phyloP scores from a whole-genome alignment of 1,140 invertebrate species.

The Mactra quadrangularis region DNA sequence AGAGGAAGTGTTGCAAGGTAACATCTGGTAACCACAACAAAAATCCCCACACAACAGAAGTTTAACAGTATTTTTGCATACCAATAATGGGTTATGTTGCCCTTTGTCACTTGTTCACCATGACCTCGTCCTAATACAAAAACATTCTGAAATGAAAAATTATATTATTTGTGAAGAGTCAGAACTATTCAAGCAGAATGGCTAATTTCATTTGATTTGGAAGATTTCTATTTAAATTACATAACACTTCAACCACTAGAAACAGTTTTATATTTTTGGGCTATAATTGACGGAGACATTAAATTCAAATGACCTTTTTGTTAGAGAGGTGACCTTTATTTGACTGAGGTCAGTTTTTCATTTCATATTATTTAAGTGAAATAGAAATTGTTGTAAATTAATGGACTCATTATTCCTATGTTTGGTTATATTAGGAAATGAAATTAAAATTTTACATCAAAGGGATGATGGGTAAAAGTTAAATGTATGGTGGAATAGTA shows the following conservation, averaged over 20 bases:
- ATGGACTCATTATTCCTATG: slow-evolving; percentile 33
- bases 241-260: slow-evolving; percentile 44
- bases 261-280: slow-evolving; percentile 45
- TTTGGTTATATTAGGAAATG: background rate
- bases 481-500: too few relatives aligned
- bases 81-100: too few relatives aligned
- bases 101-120: background rate
- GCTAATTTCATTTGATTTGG: slow-evolving; percentile 34
- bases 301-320: slow-evolving; percentile 51
- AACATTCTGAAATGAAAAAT: slow-evolving; percentile 6
- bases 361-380: slow-evolving; percentile 34
- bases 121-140: slow-evolving; percentile 11
- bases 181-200: slow-evolving; percentile 34
- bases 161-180: slow-evolving; percentile 32
- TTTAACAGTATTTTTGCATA: too few relatives aligned
- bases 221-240: slow-evolving; percentile 48
- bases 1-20: too few relatives aligned
- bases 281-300: slow-evolving; percentile 48
- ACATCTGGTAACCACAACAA: too few relatives aligned
- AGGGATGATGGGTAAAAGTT: too few relatives aligned
- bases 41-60: too few relatives aligned
- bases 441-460: too few relatives aligned
- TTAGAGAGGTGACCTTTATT: slow-evolving; percentile 45
- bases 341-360: slow-evolving; percentile 3
- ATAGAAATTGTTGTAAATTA: slow-evolving; percentile 37